These are phyloP conservation scores for Enteromius mattozi DNA, from an alignment of 2,797 vertebrate species.

Conservation along the genomic window DNA sequence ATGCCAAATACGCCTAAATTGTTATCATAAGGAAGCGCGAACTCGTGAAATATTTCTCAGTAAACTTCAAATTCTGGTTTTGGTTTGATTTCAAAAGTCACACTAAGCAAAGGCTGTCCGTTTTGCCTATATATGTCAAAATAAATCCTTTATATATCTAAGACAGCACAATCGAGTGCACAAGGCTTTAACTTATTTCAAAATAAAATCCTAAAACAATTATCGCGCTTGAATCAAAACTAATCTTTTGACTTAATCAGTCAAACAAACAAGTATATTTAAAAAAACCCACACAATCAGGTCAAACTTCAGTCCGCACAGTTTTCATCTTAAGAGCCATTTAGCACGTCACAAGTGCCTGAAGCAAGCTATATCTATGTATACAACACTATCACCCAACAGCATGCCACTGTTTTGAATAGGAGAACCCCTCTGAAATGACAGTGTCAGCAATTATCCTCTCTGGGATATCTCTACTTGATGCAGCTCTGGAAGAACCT, in stretches of 20 bases:
- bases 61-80: background rate
- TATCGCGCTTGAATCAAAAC: background rate
- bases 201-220: background rate
- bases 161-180: background rate
- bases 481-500: conserved; percentile 47
- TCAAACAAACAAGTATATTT: background rate
- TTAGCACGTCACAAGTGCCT: background rate
- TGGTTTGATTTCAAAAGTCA: background rate
- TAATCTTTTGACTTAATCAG: background rate
- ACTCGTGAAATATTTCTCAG: background rate
- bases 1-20: too few species aligned
- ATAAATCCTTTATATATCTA: background rate
- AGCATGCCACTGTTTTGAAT: conserved; percentile 13
- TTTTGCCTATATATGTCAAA: background rate
- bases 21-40: too few species aligned
- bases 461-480: background rate
- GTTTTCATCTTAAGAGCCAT: background rate
- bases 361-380: background rate
- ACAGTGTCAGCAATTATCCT: conserved; percentile 27
- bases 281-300: background rate
- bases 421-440: conserved; percentile 5
- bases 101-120: background rate
- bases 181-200: background rate
- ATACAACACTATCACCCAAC: background rate
- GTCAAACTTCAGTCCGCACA: background rate